These are phyloP conservation scores for Lepus townsendii DNA, from an alignment of 2,797 vertebrate genomes.

Conservation along the genomic window DNA sequence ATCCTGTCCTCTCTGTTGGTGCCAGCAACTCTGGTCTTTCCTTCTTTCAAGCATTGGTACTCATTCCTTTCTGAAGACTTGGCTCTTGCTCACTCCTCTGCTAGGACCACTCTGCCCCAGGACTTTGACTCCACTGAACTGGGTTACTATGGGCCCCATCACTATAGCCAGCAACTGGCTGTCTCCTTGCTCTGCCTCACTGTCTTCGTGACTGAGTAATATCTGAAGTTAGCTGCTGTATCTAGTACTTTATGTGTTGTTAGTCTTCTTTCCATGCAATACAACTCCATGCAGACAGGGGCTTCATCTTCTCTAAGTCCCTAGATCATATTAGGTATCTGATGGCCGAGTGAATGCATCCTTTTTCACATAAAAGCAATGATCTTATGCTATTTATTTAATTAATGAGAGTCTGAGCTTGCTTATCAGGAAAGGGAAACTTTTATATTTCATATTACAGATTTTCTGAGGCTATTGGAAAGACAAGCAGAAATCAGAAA, in stretches of 20 bases:
- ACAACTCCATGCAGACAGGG: neutral
- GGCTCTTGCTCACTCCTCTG: too few relatives aligned
- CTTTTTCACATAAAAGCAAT: neutral
- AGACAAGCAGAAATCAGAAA: conserved; percentile 26
- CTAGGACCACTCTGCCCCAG: too few relatives aligned
- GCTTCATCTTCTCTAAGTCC: neutral
- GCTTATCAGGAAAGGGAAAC: neutral
- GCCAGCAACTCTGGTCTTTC: neutral
- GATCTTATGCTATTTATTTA: neutral
- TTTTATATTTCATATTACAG: neutral
- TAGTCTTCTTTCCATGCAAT: neutral
- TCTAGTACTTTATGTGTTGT: neutral
- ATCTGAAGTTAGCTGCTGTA: neutral
- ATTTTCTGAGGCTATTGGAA: conserved; percentile 9
- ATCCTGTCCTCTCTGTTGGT: neutral
- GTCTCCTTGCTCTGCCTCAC: neutral
- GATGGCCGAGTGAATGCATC: neutral
- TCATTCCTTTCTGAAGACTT: neutral
- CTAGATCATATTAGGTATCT: neutral
- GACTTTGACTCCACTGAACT: neutral
- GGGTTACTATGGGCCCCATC: neutral
- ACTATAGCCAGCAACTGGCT: neutral
- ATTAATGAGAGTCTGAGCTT: neutral
- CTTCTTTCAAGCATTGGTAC: neutral
- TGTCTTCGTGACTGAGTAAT: conserved; percentile 24